These are phyloP conservation scores for Chaenogobius annularis DNA, from an alignment of 2,113 vertebrate species.

Conservation along the genomic window DNA sequence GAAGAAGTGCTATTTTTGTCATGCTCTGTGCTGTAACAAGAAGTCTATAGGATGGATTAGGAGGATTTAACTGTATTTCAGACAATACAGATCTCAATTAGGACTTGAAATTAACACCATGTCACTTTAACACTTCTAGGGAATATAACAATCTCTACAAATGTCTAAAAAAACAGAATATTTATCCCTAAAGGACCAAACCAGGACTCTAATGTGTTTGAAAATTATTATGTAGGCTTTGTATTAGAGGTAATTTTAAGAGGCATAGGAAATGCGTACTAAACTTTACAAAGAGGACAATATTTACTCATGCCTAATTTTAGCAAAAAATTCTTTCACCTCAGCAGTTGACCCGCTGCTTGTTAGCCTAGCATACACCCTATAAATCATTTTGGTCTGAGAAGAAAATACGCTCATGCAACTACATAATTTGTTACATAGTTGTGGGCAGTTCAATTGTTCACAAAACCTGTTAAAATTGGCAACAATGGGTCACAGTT, in stretches of 20 bases:
- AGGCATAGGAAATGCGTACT: not conserved
- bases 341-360: not conserved
- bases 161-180: not conserved
- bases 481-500: not conserved
- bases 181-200: constrained; percentile 49
- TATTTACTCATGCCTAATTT: not conserved
- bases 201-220: not conserved
- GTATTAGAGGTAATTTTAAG: not conserved
- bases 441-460: too few relatives aligned
- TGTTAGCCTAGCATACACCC: not conserved
- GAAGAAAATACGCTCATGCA: not conserved
- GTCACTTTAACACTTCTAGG: constrained; percentile 47
- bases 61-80: constrained; percentile 11
- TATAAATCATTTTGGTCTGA: not conserved
- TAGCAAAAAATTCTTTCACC: not conserved
- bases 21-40: constrained; percentile 30
- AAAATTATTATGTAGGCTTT: not conserved
- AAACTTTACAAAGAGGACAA: not conserved
- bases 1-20: constrained; percentile 20
- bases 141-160: not conserved
- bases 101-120: constrained; percentile 49
- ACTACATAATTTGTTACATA: not conserved
- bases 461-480: not conserved
- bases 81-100: constrained; percentile 20
- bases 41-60: constrained; percentile 3